phyloP scores from a whole-genome alignment of 2,888 invertebrate genomes.

The Neocrepidodera transversa region DNA sequence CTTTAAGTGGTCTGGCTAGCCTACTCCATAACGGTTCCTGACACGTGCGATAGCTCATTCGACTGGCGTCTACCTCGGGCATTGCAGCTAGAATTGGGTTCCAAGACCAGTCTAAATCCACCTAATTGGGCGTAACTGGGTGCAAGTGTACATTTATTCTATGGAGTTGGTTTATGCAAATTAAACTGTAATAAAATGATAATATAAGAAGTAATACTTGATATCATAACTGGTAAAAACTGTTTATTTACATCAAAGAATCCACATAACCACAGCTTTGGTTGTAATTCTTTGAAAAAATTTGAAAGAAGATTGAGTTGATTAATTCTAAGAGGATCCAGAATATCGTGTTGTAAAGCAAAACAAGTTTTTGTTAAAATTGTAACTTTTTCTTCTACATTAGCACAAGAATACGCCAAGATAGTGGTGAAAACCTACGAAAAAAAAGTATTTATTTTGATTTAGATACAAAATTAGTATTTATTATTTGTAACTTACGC shows the following conservation, averaged over 20 bases:
- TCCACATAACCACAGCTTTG: not conserved
- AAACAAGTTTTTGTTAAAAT: slow-evolving; percentile 1
- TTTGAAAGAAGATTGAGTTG: not conserved
- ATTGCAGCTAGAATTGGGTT: too few relatives aligned
- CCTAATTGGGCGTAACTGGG: too few relatives aligned
- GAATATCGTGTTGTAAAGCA: not conserved
- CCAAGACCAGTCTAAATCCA: too few relatives aligned
- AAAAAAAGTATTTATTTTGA: too few relatives aligned
- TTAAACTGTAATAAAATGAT: slow-evolving; percentile 3
- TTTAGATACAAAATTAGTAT: too few relatives aligned
- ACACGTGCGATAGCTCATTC: too few relatives aligned
- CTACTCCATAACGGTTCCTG: too few relatives aligned
- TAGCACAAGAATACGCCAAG: not conserved
- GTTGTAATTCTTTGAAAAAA: not conserved
- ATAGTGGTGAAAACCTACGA: not conserved
- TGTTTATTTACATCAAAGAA: not conserved
- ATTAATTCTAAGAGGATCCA: not conserved
- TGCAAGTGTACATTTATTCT: too few relatives aligned
- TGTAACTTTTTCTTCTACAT: slow-evolving; percentile 1
- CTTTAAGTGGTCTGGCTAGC: too few relatives aligned
- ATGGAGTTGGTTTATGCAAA: too few relatives aligned
- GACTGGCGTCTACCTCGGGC: too few relatives aligned
- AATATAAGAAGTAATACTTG: not conserved
- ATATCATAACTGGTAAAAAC: not conserved
- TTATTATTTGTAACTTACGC: not conserved